phyloP scores from a whole-genome alignment of 2,113 vertebrate genomes.

The Brachirus orientalis region DNA sequence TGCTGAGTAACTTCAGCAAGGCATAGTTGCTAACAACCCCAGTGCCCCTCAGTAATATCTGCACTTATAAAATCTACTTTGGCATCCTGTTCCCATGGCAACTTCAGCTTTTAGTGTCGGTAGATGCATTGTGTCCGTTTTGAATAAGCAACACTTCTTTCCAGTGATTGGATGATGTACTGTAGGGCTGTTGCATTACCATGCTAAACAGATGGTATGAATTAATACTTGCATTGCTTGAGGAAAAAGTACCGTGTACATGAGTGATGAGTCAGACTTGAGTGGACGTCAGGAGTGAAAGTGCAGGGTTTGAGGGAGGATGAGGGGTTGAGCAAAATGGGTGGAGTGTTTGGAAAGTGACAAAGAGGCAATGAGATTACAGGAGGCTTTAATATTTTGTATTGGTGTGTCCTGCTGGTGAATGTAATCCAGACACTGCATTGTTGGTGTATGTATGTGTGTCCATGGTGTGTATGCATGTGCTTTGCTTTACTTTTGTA shows the following conservation, averaged over 20 bases:
- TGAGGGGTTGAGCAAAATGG: not conserved
- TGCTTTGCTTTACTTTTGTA: constrained; percentile 6
- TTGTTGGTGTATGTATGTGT: not conserved
- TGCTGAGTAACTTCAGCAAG: constrained; percentile 18
- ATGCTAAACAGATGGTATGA: constrained; percentile 35
- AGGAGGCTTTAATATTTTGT: constrained; percentile 14
- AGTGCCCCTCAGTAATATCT: constrained; percentile 27
- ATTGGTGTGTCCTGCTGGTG: constrained; percentile 25
- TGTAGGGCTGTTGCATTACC: not conserved
- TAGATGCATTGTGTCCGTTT: constrained; percentile 40
- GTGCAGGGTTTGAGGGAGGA: not conserved
- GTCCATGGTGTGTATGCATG: constrained; percentile 7
- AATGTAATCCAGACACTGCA: constrained; percentile 12
- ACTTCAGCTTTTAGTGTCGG: constrained; percentile 36
- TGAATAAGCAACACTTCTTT: constrained; percentile 31
- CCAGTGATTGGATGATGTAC: constrained; percentile 22
- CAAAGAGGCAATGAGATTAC: constrained; percentile 7
- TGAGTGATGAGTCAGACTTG: constrained; percentile 10
- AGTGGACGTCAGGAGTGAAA: too few species aligned
- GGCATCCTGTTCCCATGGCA: constrained; percentile 79
- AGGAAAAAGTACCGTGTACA: constrained; percentile 5
- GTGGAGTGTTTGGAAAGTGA: constrained; percentile 14
- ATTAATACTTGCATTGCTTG: constrained; percentile 2
- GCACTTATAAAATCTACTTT: constrained; percentile 46
- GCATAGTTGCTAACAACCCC: constrained; percentile 14